Base-by-base conservation (phyloP, 1,140 invertebrate species). In the Arion vulgaris region DNA sequence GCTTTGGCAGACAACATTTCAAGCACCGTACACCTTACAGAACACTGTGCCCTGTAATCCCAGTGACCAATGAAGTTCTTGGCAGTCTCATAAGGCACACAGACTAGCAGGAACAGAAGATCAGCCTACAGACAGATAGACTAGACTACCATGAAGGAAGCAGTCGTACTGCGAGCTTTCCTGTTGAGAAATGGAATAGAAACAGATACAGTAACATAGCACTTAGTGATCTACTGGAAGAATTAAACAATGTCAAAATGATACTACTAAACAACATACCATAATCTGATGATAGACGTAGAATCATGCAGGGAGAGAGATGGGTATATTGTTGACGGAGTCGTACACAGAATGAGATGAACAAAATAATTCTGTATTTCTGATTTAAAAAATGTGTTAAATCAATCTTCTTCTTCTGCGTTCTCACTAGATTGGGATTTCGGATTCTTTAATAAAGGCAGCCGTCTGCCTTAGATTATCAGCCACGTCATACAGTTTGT, bases 111-210 rank as follows among this genome's bases (percentile, higher is more conserved):
- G 72, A 98, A 97, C 88, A 98, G 94, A 79, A 98, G 95, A 91
- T 98, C 97, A 0, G 97, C 96, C n/a, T n/a, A n/a, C n/a, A n/a
- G 0, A 97, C 93, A 0, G 97, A 97, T 84, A 98, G 92, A 90
- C 97, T 98, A 23, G n/a, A n/a, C n/a, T n/a, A 97, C 96, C 87
- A 98, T 96, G 91, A 98, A 97, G 88, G 96, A 96, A 91, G 98
- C 98, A 0, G 97, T 98, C 9, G 97, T 96, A 90, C 96, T 97
- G 62, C 96, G 93, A 95, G 98, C 96, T 0, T 95, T 94, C 91
- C 98, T 97, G 0, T 96, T 97, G 17, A 97, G 9, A 57, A 45
- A 7, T 45, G 15, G 41, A 45, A 45, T 36, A 11, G 68, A 32
- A 17, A 69, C 28, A 23, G 62, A 28, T 28, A 69, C 11, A 38